A percentile compares a stretch with the other conserved stretches of the same genome.
Evolutionary conservation across 2,888 invertebrate genomes (phyloP).

Genomic region (Molorchus minor): DNA sequence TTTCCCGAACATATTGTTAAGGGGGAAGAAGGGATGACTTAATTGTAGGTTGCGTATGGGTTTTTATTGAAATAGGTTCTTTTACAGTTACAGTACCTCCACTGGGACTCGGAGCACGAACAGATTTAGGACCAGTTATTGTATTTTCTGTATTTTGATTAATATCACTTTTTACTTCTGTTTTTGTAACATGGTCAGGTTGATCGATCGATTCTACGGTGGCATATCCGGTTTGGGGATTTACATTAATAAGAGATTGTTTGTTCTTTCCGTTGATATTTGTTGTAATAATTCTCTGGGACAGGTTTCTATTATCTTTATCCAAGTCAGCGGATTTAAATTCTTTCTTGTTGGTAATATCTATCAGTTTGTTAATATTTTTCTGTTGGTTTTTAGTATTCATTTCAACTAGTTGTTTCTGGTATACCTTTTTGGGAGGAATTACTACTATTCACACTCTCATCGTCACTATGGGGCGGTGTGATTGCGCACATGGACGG

Average conservation of each 20-base stretch:
- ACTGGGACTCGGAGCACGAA: conserved; percentile 58
- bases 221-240: conserved; percentile 59
- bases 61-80: too few species aligned
- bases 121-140: conserved; percentile 36
- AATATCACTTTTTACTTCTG: conserved; percentile 1
- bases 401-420: conserved; percentile 42
- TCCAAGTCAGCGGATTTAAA: conserved; percentile 39
- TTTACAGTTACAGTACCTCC: conserved; percentile 56
- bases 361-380: conserved; percentile 17
- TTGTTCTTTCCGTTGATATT: conserved; percentile 46
- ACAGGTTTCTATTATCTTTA: conserved; percentile 39
- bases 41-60: conserved; percentile 54
- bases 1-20: conserved; percentile 79
- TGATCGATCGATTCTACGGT: conserved; percentile 56
- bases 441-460: conserved; percentile 66
- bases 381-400: conserved; percentile 35
- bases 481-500: conserved; percentile 94
- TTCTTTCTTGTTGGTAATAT: conserved; percentile 33
- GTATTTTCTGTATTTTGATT: conserved; percentile 28
- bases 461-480: conserved; percentile 87
- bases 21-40: conserved; percentile 68
- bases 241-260: conserved; percentile 56
- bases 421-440: conserved; percentile 43
- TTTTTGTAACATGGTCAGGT: conserved; percentile 28
- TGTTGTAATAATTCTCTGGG: conserved; percentile 41